Evolutionary conservation across 2,888 invertebrate genomes (phyloP).

Genomic region (Falcaria lacertinaria): DNA sequence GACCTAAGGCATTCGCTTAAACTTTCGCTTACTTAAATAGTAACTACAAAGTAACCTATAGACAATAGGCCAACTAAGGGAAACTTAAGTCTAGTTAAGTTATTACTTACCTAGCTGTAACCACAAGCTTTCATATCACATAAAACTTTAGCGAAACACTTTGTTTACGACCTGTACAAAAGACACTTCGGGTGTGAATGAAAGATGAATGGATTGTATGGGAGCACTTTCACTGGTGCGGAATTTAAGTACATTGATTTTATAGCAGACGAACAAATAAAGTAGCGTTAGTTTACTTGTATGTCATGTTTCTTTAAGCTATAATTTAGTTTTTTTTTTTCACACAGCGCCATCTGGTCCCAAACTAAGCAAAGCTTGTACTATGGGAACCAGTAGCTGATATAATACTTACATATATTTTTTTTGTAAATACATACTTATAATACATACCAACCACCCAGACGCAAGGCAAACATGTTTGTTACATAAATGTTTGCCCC

Average conservation of each 20-base stretch:
- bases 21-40: background rate
- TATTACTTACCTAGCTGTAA: slow-evolving; percentile 1
- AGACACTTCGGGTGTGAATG: background rate
- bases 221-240: background rate
- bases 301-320: no score
- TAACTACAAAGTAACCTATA: background rate
- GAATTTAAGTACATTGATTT: background rate
- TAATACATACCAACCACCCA: no score
- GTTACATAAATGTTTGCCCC: no score
- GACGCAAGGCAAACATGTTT: no score
- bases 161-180: slow-evolving; percentile 3
- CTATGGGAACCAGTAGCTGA: no score
- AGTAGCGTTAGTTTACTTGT: no score
- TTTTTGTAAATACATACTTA: no score
- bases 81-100: slow-evolving; percentile 1
- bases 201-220: background rate
- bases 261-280: background rate
- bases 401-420: no score
- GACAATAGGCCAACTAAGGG: background rate
- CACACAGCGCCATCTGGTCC: no score
- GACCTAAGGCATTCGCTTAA: no score
- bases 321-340: no score
- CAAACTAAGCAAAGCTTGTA: no score
- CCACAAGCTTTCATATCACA: slow-evolving; percentile 28
- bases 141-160: slow-evolving; percentile 26